phyloP scores from a whole-genome alignment of 1,140 invertebrate species.

The Scaptomyza graminum region DNA sequence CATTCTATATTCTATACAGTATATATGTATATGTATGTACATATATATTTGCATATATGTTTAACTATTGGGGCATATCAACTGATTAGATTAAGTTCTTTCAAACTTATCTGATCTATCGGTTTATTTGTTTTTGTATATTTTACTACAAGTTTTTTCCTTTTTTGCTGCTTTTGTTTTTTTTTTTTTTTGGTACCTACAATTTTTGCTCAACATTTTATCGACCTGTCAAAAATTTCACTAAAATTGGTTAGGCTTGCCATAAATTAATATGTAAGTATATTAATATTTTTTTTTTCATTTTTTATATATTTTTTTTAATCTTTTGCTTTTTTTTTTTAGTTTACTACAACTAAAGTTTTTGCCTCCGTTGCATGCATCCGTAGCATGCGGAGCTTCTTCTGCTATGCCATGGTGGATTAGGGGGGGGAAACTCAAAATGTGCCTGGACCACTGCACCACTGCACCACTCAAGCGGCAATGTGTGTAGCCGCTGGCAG shows the following conservation, averaged over 20 bases:
- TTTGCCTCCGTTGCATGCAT: constrained; percentile 66
- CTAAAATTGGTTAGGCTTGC: constrained; percentile 76
- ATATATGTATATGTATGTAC: constrained; percentile 34
- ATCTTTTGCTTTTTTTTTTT: constrained; percentile 41
- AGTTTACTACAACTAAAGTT: constrained; percentile 68
- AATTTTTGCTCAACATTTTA: constrained; percentile 43
- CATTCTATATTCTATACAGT: constrained; percentile 22
- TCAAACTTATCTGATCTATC: constrained; percentile 71
- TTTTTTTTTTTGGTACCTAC: constrained; percentile 51
- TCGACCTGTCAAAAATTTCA: constrained; percentile 76
- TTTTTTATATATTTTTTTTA: constrained; percentile 35
- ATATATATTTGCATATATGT: constrained; percentile 25
- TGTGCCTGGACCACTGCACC: constrained; percentile 20
- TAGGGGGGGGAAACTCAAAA: constrained; percentile 58
- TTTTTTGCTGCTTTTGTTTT: constrained; percentile 43
- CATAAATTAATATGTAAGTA: constrained; percentile 55
- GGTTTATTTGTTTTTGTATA: constrained; percentile 62
- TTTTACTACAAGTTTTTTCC: constrained; percentile 74
- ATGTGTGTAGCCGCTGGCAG: constrained; percentile 76
- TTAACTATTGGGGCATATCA: constrained; percentile 58
- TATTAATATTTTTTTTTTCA: constrained; percentile 53
- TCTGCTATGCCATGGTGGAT: constrained; percentile 37
- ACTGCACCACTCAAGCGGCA: constrained; percentile 62
- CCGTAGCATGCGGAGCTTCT: constrained; percentile 73
- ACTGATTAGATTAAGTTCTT: constrained; percentile 49